phyloP scores from a whole-genome alignment of 2,888 invertebrate genomes.

The Mylabris sibirica region DNA sequence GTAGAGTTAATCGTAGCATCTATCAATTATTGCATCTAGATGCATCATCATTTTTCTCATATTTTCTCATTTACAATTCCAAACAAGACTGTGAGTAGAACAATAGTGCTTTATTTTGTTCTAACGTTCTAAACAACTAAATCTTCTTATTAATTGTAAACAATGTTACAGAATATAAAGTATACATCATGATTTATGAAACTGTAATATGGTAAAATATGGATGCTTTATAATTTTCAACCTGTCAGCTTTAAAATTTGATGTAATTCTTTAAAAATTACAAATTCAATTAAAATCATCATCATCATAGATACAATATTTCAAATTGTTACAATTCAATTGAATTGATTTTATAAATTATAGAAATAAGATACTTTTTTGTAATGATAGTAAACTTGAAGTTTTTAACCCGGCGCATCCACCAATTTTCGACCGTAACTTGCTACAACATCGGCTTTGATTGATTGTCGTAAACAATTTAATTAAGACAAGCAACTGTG shows the following conservation, averaged over 20 bases:
- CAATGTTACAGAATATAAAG: neutral
- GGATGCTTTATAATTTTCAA: too few species aligned
- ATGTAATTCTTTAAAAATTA: neutral
- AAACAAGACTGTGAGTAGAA: neutral
- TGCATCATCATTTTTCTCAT: neutral
- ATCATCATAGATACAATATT: too few species aligned
- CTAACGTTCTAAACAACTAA: neutral
- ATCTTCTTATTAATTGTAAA: neutral
- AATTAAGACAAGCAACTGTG: too few species aligned
- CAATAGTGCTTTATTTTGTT: neutral
- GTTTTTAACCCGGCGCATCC: neutral
- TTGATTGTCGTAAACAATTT: too few species aligned
- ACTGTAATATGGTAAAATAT: neutral
- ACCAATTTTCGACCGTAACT: neutral
- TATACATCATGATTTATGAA: neutral
- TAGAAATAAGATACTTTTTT: too few species aligned
- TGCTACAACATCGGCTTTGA: too few species aligned
- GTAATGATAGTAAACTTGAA: too few species aligned
- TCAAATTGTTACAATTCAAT: too few species aligned
- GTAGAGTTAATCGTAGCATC: neutral
- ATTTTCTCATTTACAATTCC: neutral
- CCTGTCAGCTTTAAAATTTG: too few species aligned
- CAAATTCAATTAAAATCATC: too few species aligned
- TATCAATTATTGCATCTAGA: neutral
- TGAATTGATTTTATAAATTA: too few species aligned